Percentiles rank a stretch among this genome's conserved stretches.
Evolutionary conservation across 2,113 vertebrate genomes (phyloP).

Genomic region (Clarias batrachus): DNA sequence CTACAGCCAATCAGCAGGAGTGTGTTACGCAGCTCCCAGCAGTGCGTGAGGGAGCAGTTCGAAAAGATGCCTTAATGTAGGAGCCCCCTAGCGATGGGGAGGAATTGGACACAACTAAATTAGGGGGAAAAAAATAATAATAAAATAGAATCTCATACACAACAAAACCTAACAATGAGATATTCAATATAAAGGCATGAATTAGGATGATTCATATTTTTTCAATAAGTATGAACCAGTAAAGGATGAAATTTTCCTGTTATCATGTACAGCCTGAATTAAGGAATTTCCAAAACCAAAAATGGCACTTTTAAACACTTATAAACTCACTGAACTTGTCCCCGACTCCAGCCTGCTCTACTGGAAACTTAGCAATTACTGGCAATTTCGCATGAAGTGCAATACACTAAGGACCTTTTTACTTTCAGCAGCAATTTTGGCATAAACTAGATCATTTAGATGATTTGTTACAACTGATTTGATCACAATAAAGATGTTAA

Average conservation of each 20-base stretch:
- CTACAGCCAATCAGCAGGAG: no score
- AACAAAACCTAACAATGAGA: not conserved
- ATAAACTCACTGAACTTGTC: not conserved
- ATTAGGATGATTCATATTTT: not conserved
- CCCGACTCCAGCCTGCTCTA: not conserved
- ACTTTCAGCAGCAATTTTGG: constrained; percentile 22
- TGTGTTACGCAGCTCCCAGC: no score
- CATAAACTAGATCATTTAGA: constrained; percentile 21
- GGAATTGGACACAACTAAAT: no score
- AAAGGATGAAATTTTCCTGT: not conserved
- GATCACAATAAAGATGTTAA: constrained; percentile 35
- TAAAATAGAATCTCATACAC: not conserved
- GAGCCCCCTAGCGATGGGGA: no score
- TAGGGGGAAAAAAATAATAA: no score
- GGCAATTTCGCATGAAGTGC: not conserved
- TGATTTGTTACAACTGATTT: constrained; percentile 31
- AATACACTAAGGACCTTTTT: constrained; percentile 16
- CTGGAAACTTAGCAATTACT: not conserved
- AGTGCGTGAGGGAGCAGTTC: no score
- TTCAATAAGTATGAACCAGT: not conserved
- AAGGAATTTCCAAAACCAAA: not conserved
- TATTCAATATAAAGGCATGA: not conserved
- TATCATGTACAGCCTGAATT: not conserved
- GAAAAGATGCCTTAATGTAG: no score
- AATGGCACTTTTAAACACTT: not conserved